Evolutionary conservation across 2,888 invertebrate species (phyloP).

Genomic region (Drosophila mulleri): DNA sequence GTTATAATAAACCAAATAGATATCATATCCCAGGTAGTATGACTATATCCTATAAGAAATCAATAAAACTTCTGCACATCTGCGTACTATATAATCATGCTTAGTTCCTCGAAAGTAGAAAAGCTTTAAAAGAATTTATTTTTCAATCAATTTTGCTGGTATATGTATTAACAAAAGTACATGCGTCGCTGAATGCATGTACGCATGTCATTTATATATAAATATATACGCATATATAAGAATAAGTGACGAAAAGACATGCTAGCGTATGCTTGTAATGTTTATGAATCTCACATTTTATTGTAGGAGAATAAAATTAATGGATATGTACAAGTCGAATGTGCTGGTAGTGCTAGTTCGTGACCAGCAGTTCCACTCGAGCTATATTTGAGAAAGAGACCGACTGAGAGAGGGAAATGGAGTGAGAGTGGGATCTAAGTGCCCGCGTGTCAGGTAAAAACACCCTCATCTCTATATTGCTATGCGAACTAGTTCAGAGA

Average conservation of each 20-base stretch:
- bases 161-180: constrained; percentile 38
- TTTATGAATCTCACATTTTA: constrained; percentile 80
- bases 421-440: constrained; percentile 1
- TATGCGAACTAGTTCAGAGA: constrained; percentile 1
- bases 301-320: constrained; percentile 84
- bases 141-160: no score
- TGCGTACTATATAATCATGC: background rate
- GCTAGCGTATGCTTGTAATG: constrained; percentile 64
- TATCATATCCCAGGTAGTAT: background rate
- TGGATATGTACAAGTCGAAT: constrained; percentile 82
- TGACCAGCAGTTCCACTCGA: constrained; percentile 75
- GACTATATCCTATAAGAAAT: background rate
- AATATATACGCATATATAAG: background rate
- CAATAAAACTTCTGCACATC: background rate
- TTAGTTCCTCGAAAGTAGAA: no score
- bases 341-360: constrained; percentile 64
- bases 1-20: background rate
- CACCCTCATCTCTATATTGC: constrained; percentile 1
- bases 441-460: constrained; percentile 7
- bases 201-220: constrained; percentile 36
- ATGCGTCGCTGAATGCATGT: constrained; percentile 51
- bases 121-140: no score
- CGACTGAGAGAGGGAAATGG: background rate
- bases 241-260: constrained; percentile 30
- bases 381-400: constrained; percentile 35